These are phyloP conservation scores for Hirudo medicinalis DNA, from an alignment of 1,140 invertebrate species.

Conservation along the genomic window DNA sequence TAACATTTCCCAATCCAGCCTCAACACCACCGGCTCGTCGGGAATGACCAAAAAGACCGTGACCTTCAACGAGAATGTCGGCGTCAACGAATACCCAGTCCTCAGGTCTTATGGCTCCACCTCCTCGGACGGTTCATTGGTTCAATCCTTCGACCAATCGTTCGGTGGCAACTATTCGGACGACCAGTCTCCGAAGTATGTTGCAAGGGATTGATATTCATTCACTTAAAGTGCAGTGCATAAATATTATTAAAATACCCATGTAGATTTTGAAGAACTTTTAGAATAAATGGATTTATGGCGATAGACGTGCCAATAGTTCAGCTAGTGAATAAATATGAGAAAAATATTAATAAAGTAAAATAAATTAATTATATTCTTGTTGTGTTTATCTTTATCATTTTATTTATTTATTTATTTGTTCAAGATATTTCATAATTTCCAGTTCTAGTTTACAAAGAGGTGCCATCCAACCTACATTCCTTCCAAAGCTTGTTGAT, in stretches of 20 bases:
- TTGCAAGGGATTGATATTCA: no score
- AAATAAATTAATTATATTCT: no score
- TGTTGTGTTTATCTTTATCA: no score
- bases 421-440: background rate
- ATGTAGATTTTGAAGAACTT: no score
- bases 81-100: conserved; percentile 17
- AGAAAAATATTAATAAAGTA: no score
- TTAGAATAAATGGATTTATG: no score
- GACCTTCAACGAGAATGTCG: conserved; percentile 36
- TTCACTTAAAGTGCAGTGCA: no score
- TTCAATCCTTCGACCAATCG: conserved; percentile 13
- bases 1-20: background rate
- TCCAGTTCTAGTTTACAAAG: background rate
- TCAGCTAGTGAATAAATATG: no score
- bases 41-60: conserved; percentile 33
- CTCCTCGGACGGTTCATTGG: conserved; percentile 11
- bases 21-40: conserved; percentile 1
- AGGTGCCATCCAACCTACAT: background rate
- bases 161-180: conserved; percentile 20
- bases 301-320: no score
- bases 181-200: conserved; percentile 16
- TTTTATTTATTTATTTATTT: no score
- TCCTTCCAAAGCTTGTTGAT: background rate
- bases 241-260: no score
- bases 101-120: conserved; percentile 20